Evolutionary conservation across 1,140 invertebrate genomes (phyloP).

Genomic region (Halyomorpha halys): DNA sequence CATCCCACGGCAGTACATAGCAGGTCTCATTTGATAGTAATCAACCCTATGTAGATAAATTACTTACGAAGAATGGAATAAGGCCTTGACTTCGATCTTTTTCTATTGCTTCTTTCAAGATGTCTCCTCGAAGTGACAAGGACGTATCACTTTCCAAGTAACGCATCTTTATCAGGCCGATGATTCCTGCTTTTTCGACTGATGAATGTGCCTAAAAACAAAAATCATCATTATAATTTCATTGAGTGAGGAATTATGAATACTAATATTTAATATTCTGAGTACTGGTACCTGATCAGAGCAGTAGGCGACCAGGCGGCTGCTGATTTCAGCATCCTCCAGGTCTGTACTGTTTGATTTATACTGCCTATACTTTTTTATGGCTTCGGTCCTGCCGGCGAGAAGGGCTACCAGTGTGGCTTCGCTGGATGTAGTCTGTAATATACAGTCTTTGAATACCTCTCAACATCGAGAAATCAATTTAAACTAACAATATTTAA

Average conservation of each 20-base stretch:
- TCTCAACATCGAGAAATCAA: too few relatives aligned
- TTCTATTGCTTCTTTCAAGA: slow-evolving; percentile 65
- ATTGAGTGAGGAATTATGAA: too few relatives aligned
- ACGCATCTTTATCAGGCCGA: slow-evolving; percentile 81
- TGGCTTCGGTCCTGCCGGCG: slow-evolving; percentile 77
- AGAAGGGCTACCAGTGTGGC: slow-evolving; percentile 81
- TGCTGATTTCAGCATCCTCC: slow-evolving; percentile 81
- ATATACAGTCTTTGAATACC: too few relatives aligned
- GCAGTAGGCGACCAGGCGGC: slow-evolving; percentile 85
- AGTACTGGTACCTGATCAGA: slow-evolving; percentile 59
- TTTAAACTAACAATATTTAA: too few relatives aligned
- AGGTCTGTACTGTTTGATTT: slow-evolving; percentile 50
- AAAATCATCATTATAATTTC: too few relatives aligned
- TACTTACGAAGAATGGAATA: slow-evolving; percentile 90
- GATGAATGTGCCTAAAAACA: slow-evolving; percentile 74
- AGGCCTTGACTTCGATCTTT: slow-evolving; percentile 76
- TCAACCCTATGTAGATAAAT: too few relatives aligned
- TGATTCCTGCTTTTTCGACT: slow-evolving; percentile 88
- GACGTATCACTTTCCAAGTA: slow-evolving; percentile 80
- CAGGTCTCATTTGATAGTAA: too few relatives aligned
- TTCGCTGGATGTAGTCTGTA: slow-evolving; percentile 76
- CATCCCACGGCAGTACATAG: too few relatives aligned
- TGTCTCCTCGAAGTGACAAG: slow-evolving; percentile 71
- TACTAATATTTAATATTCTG: not conserved
- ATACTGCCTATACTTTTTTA: slow-evolving; percentile 46